Evolutionary conservation across 2,113 vertebrate species (phyloP), one percentile per base, ranked within the genome.

Genomic region (Paralichthys olivaceus): DNA sequence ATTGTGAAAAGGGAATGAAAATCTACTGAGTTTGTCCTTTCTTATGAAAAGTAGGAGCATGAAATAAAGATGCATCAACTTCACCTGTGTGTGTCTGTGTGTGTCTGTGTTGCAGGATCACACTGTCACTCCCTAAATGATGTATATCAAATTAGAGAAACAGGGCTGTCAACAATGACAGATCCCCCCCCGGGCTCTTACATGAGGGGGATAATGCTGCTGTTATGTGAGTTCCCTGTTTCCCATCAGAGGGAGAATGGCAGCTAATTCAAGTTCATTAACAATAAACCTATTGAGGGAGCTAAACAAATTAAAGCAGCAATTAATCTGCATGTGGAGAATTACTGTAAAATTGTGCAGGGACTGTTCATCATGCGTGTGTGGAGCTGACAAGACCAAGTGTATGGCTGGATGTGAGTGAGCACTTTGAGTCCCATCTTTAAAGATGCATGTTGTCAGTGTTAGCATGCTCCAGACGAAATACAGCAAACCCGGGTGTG

Each of bases 51-150:
- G 85, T 94, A 94, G 92, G 86, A 85, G 83, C 86, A 90, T 89
- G 85, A 91, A 95, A 95, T 94, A 95, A 94, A 95, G 83, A 91
- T 92, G 90, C 90, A 94, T 92, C 84, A 91, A 90, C 86, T 85
- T 84, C 81, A 92, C 72, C 34, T 23, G 43, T 25, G 53, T 77
- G 83, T 79, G 22, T 77, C 3, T 60, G 65, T 49, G 45, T 49
- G 45, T 80, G 47, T 86, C 51, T 82, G 69, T 60, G 34, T 26
- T 69, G 28, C 62, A 59, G 69, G 19, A 62, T 61, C 9, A 34
- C 26, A 60, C 20, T 26, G 37, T 40, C 37, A 13, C 3, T 40
- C 12, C 37, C 54, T n/a, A 76, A 23, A 58, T 26, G 76, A 26
- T 69, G 64, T 49, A 40, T 29, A 57, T 73, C 4, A 0, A 63